These are phyloP conservation scores for Ricordea florida DNA, from an alignment of 92 coral and sea anemone species.

Conservation along the genomic window DNA sequence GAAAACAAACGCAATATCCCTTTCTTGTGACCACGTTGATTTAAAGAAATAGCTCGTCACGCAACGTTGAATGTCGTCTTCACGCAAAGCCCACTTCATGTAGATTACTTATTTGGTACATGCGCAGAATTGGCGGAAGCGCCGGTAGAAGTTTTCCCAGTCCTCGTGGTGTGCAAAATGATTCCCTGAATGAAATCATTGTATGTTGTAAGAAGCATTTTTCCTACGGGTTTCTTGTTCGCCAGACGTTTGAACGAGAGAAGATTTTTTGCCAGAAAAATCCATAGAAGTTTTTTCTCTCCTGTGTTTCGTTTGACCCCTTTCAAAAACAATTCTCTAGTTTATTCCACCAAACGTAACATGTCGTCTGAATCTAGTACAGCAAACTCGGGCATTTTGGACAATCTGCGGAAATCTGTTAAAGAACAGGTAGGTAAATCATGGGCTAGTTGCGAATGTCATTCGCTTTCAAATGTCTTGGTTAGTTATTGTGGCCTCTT, in stretches of 20 bases:
- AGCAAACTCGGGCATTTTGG: slow-evolving; percentile 51
- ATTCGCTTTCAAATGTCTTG: neutral
- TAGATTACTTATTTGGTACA: neutral
- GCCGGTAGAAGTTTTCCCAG: neutral
- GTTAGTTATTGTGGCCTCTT: neutral
- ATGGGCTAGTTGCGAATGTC: neutral
- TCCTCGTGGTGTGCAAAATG: slow-evolving; percentile 12
- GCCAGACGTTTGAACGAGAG: no score
- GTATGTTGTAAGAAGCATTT: slow-evolving; percentile 13
- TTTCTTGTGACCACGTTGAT: no score
- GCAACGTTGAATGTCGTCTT: no score
- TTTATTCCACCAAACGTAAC: slow-evolving; percentile 1
- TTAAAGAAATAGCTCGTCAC: no score
- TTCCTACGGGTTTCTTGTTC: no score
- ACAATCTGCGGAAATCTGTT: slow-evolving; percentile 64
- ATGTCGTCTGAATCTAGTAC: slow-evolving; percentile 9
- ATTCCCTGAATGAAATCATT: slow-evolving; percentile 21
- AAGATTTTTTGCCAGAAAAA: neutral
- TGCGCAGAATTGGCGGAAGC: neutral
- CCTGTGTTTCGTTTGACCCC: neutral
- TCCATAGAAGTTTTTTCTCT: neutral
- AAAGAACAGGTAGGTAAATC: slow-evolving; percentile 77
- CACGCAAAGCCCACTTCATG: neutral
- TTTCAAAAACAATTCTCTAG: neutral
- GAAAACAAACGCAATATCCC: no score